Base-by-base conservation (phyloP, 2,888 invertebrate species). In the Eucera pruinosa region DNA sequence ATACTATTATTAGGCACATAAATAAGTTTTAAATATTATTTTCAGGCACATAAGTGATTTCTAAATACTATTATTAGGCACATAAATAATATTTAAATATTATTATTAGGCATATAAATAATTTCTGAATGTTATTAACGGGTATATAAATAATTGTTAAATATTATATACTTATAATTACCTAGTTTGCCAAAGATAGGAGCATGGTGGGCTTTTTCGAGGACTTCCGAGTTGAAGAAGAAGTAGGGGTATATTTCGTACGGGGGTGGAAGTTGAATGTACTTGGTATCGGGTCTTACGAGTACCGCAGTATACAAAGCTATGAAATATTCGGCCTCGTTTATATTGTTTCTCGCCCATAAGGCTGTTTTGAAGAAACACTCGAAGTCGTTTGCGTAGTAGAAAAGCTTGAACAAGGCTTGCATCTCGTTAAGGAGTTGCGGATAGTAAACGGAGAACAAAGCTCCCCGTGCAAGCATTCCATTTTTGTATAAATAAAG, bases 241-340 rank as follows among this genome's bases (percentile, higher is more conserved):
- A 93, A 93, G 89, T 95, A 94, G 0, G 96, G 96, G 83, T 94
- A 94, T 57, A 95, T 92, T 93, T 96, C 96, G 84, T 96, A 96
- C 9, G 94, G 94, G 0, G 95, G 94, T 2, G 96, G 96, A 39
- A 96, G 89, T 27, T 94, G 94, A 18, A 96, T 90, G 67, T 94
- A 94, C 54, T 93, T 90, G 57, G 94, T 94, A 81, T 95, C 95
- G 0, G 93, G 88, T 72, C 95, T 94, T 84, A 94, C 94, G 33
- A 94, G 88, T 6, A 94, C 91, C 36, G 95, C 95, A 20, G 94
- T 93, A 86, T 94, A 95, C 88, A 95, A 93, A 3, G 95, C 93
- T 86, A 94, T 95, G 5, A 94, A 87, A 91, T 95, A 96, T 84
- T 94, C 92, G 2, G 89, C 91, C 71, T 93, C 93, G 81, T 93